Conservation (phyloP, 2,797 vertebrate genomes). For the Antrozous pallidus region DNA sequence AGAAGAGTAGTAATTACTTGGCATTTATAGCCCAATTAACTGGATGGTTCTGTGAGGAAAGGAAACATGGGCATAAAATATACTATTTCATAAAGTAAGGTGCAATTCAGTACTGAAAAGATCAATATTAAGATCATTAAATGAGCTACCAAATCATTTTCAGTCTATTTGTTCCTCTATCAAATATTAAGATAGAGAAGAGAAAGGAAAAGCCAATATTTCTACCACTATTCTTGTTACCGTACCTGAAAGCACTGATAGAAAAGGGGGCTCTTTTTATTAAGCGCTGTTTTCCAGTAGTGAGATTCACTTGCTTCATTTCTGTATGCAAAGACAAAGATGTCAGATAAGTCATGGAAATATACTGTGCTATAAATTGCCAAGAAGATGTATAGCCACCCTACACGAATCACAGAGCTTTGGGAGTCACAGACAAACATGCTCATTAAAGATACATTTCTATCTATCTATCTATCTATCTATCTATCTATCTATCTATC, state of each 20-base stretch:
- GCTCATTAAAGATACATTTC: not conserved
- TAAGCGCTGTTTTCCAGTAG: slow-evolving; percentile 92
- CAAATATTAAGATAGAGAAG: not conserved
- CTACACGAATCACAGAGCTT: not conserved
- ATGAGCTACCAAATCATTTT: not conserved
- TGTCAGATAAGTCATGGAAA: not conserved
- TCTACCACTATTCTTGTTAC: not conserved
- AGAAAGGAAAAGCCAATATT: not conserved
- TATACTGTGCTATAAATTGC: not conserved
- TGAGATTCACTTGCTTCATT: slow-evolving; percentile 96
- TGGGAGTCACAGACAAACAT: not conserved
- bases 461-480: not conserved
- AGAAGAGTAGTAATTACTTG: not conserved
- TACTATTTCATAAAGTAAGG: not conserved
- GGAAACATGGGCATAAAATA: not conserved
- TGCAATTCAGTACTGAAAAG: not conserved
- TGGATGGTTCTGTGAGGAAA: not conserved
- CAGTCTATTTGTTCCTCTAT: not conserved
- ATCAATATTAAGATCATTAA: not conserved
- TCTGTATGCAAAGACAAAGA: slow-evolving; percentile 82
- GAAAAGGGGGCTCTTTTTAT: slow-evolving; percentile 95
- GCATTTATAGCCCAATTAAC: not conserved
- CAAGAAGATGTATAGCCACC: not conserved
- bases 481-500: no score
- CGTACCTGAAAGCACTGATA: slow-evolving; percentile 94